Evolutionary conservation across 2,113 vertebrate species (phyloP).

Genomic region (Zapornia atra): DNA sequence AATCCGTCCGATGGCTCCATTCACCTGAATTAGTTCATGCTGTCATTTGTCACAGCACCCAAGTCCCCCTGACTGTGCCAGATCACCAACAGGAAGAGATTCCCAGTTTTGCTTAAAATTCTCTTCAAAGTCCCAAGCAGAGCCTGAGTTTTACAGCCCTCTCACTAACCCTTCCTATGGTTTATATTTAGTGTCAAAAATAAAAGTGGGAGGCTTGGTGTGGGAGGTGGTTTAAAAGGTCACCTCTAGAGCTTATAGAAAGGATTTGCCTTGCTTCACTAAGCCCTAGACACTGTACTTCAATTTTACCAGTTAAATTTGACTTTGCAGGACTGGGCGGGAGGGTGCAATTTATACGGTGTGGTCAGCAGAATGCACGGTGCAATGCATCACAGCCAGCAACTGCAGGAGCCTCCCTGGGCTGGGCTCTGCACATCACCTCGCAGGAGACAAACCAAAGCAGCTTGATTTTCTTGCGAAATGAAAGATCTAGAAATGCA

Average conservation of each 20-base stretch:
- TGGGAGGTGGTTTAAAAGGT: slow-evolving; percentile 12
- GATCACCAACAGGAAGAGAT: background rate
- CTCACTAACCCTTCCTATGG: background rate
- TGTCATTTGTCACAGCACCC: background rate
- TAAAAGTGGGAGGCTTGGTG: background rate
- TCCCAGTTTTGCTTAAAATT: background rate
- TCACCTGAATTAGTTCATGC: slow-evolving; percentile 1
- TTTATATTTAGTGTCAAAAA: slow-evolving; percentile 14
- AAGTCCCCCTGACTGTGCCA: background rate
- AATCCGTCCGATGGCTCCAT: background rate
- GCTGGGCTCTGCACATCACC: background rate
- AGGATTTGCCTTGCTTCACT: slow-evolving; percentile 26
- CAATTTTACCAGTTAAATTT: background rate
- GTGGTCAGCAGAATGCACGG: background rate
- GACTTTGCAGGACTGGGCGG: background rate
- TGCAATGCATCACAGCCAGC: background rate
- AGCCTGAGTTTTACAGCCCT: background rate
- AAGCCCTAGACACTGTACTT: slow-evolving; percentile 23
- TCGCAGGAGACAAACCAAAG: background rate
- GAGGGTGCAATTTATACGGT: background rate
- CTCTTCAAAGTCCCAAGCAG: background rate
- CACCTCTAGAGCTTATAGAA: slow-evolving; percentile 12
- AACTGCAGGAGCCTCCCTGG: background rate
- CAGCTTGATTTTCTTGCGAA: background rate
- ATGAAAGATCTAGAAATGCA: background rate